Evolutionary conservation across 35 echinoderm and acorn worm genomes (phyloP), one percentile per base, ranked within the genome.

Genomic region (Diadema setosum): DNA sequence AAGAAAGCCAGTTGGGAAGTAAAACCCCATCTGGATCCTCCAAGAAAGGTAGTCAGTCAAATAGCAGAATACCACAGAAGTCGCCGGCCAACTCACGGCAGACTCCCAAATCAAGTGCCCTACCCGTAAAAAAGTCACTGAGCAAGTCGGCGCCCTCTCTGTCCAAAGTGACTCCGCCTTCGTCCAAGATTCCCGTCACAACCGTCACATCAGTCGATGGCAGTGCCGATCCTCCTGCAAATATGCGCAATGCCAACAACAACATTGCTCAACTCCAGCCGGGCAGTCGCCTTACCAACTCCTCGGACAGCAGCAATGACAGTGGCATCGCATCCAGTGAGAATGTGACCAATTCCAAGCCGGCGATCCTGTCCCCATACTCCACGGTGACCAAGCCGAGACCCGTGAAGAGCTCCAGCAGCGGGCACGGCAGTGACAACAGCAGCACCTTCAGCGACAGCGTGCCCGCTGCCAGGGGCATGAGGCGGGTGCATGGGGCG

Each of bases 381-480:
- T 99, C 96, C 42, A 99, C 93, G 0, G 93, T 99, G 21, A 99
- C 96, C 21, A 91, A 99, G 64, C 96, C 96, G 6, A 69, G 93
- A 24, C 46, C 85, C 9, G 83, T 75, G 24, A 76, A 90, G 32
- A 70, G 96, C 26, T 94, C 92, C 3, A 99, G 96, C 59, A 99
- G 96, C 36, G 96, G 96, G 4, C 96, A 99, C 41, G 96, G 96
- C 9, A 99, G 96, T 58, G 96, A 99, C 65, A 99, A 99, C 52
- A 99, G 96, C 70, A 99, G 96, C 58, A 90, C 89, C 1, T 85
- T 99, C 58, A 99, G 96, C 80, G 96, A 99, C 42, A 88, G 87
- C 50, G 83, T 88, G 3, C 84, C 87, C 40, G 57, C 87, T 21
- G 83, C 45, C 81, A 49, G 81, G 29, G 82, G 64, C 15, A 83